phyloP scores from a whole-genome alignment of 2,113 vertebrate species.

The Callorhinus ursinus region DNA sequence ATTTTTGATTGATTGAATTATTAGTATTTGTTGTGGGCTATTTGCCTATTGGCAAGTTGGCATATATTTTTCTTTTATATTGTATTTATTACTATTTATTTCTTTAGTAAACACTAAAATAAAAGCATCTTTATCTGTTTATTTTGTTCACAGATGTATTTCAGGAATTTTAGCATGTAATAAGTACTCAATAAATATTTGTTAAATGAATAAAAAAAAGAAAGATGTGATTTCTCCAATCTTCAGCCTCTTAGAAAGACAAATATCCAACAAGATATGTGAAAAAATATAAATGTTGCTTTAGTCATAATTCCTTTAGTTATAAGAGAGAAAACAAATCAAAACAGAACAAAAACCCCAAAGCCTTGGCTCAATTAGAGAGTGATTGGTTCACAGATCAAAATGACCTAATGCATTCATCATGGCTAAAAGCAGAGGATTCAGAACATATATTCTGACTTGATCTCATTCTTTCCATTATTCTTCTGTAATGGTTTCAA shows the following conservation, averaged over 20 bases:
- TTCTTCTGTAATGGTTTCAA: neutral
- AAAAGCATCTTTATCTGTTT: neutral
- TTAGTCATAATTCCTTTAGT: slow-evolving; percentile 13
- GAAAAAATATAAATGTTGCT: neutral
- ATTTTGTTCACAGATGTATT: neutral
- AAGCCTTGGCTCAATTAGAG: neutral
- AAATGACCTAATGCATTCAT: neutral
- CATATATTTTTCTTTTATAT: neutral
- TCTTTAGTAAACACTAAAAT: neutral
- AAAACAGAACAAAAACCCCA: neutral
- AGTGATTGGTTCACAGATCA: neutral
- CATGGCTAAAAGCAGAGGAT: neutral
- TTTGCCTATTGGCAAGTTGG: neutral
- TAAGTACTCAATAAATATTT: neutral
- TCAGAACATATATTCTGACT: neutral
- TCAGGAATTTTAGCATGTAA: neutral
- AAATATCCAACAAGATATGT: neutral
- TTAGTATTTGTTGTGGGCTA: neutral
- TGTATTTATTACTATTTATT: neutral
- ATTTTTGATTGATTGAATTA: no score
- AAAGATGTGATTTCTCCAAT: neutral
- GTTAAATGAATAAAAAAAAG: neutral
- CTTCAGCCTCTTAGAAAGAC: neutral
- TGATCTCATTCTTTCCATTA: neutral
- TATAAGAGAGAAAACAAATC: neutral